Evolutionary conservation across 2,797 vertebrate species (phyloP).

Genomic region (Coranthus polyacanthus): DNA sequence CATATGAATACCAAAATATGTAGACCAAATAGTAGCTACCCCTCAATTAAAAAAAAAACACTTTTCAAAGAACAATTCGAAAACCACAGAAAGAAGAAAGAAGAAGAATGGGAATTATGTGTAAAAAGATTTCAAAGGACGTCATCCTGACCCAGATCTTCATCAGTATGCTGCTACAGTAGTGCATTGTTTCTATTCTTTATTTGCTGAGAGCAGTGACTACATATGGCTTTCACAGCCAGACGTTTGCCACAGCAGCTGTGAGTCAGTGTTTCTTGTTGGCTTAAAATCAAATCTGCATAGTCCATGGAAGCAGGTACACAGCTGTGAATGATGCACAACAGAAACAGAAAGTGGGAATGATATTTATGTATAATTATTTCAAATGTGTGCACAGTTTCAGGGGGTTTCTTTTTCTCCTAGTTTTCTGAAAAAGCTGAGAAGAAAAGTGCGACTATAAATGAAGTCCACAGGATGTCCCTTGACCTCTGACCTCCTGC

Average conservation of each 20-base stretch:
- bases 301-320: conserved; percentile 41
- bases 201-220: conserved; percentile 17
- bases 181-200: conserved; percentile 17
- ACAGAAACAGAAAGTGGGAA: conserved; percentile 2
- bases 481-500: conserved; percentile 31
- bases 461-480: conserved; percentile 37
- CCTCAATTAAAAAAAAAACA: too few relatives aligned
- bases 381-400: neutral
- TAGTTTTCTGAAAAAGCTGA: neutral
- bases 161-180: neutral
- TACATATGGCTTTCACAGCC: conserved; percentile 27
- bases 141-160: neutral
- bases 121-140: neutral
- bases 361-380: neutral
- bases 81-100: too few relatives aligned
- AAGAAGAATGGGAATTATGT: too few relatives aligned
- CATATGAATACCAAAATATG: too few relatives aligned
- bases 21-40: too few relatives aligned
- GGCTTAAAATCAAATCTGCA: conserved; percentile 36
- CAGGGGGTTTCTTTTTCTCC: neutral
- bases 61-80: too few relatives aligned
- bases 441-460: neutral
- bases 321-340: conserved; percentile 16
- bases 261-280: conserved; percentile 43
- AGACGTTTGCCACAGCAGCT: conserved; percentile 39